These are phyloP conservation scores for Noctilio leporinus DNA, from an alignment of 2,113 vertebrate species.

Conservation along the genomic window DNA sequence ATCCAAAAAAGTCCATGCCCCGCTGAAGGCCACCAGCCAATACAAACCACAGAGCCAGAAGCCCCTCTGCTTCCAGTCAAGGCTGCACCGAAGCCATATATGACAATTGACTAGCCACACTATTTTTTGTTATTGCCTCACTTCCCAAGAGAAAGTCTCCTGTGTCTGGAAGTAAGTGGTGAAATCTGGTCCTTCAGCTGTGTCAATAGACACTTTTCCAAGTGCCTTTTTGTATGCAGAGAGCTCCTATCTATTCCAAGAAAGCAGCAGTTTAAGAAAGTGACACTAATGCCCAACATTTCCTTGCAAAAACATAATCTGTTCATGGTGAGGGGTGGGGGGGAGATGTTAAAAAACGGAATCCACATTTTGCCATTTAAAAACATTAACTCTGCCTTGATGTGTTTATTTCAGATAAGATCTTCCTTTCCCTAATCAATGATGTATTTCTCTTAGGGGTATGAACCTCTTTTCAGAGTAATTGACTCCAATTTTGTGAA, in stretches of 20 bases:
- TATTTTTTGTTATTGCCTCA: background rate
- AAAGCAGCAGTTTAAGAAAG: background rate
- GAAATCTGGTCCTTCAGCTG: background rate
- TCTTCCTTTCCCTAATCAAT: slow-evolving; percentile 3
- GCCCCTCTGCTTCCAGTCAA: background rate
- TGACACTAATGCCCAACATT: background rate
- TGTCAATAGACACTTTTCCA: background rate
- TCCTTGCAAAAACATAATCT: background rate
- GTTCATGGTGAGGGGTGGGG: background rate
- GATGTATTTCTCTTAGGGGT: background rate
- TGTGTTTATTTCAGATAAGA: slow-evolving; percentile 17
- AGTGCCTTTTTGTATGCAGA: background rate
- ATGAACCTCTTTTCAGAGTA: background rate
- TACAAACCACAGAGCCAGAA: background rate
- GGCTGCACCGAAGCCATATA: background rate
- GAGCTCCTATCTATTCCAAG: background rate
- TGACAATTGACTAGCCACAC: background rate
- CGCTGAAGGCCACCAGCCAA: background rate
- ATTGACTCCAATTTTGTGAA: slow-evolving; percentile 38
- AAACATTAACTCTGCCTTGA: background rate
- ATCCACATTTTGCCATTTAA: background rate
- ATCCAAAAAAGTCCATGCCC: background rate
- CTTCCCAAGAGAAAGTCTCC: background rate
- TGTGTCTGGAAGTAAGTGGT: background rate
- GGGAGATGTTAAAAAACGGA: background rate